These are phyloP conservation scores for Caenorhabditis tropicalis DNA, from an alignment of 1,140 invertebrate genomes.

Conservation along the genomic window DNA sequence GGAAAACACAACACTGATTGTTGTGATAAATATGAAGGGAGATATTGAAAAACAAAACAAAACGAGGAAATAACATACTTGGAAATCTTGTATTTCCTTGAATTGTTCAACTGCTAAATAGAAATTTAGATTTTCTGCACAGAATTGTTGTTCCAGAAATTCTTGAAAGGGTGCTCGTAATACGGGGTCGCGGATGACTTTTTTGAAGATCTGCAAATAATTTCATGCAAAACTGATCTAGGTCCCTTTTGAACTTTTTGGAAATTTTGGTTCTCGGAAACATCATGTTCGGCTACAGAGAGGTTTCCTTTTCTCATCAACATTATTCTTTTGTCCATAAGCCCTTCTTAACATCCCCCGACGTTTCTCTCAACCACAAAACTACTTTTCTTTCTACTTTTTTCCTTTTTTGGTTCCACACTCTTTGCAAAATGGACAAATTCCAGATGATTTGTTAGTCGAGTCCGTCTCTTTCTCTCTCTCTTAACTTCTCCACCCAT, in stretches of 20 bases:
- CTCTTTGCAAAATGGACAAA: conserved; percentile 17
- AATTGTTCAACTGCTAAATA: conserved; percentile 71
- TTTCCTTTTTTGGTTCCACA: background rate
- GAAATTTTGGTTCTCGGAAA: background rate
- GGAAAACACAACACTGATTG: background rate
- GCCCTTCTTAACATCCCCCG: background rate
- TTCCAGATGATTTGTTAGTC: conserved; percentile 44
- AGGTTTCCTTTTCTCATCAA: background rate
- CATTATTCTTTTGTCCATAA: background rate
- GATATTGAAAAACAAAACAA: background rate
- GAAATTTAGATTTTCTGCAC: conserved; percentile 70
- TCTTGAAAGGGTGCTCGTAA: conserved; percentile 54
- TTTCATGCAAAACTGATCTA: background rate
- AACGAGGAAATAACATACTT: background rate
- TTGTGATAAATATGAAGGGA: conserved; percentile 39
- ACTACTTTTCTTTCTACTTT: background rate
- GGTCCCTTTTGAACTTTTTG: background rate
- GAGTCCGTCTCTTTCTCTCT: conserved; percentile 26
- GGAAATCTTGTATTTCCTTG: conserved; percentile 56
- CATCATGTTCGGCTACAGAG: background rate
- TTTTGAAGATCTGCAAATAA: conserved; percentile 53
- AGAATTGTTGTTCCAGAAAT: conserved; percentile 71
- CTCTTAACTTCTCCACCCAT: conserved; percentile 28
- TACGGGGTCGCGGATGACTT: conserved; percentile 48
- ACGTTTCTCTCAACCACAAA: background rate